Conservation (phyloP, 2,888 invertebrate species). For the Nezara viridula region DNA sequence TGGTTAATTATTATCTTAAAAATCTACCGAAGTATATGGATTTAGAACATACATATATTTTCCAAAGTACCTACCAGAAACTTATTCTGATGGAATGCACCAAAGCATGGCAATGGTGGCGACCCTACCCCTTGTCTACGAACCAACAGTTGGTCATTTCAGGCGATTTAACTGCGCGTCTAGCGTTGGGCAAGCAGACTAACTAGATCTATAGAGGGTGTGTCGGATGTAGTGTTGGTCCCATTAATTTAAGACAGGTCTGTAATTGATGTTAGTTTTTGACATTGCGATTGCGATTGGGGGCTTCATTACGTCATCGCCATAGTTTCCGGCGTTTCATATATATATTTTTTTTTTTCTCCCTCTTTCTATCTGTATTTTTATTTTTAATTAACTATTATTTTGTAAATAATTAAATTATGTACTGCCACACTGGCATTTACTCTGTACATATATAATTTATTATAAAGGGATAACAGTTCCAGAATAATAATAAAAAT, state of each 20-base stretch:
- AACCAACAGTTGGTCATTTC: slow-evolving; percentile 22
- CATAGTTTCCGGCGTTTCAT: too few relatives aligned
- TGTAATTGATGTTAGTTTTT: not conserved
- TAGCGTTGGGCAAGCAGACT: not conserved
- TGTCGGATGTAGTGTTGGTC: not conserved
- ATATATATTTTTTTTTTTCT: too few relatives aligned
- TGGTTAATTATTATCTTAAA: too few relatives aligned
- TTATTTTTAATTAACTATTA: too few relatives aligned
- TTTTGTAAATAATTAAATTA: too few relatives aligned
- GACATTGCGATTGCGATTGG: not conserved
- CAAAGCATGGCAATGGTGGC: not conserved
- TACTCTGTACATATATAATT: too few relatives aligned
- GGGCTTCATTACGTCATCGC: not conserved
- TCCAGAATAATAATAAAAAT: too few relatives aligned
- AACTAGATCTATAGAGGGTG: slow-evolving; percentile 28
- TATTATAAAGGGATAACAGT: too few relatives aligned
- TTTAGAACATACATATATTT: too few relatives aligned
- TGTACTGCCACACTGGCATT: too few relatives aligned
- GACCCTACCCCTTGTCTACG: not conserved
- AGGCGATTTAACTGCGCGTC: not conserved
- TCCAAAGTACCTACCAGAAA: not conserved
- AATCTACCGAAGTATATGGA: too few relatives aligned
- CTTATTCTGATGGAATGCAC: not conserved
- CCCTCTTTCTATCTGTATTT: too few relatives aligned
- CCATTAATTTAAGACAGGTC: not conserved